Conservation (phyloP, 1,140 invertebrate species). For the Aphidius ervi region DNA sequence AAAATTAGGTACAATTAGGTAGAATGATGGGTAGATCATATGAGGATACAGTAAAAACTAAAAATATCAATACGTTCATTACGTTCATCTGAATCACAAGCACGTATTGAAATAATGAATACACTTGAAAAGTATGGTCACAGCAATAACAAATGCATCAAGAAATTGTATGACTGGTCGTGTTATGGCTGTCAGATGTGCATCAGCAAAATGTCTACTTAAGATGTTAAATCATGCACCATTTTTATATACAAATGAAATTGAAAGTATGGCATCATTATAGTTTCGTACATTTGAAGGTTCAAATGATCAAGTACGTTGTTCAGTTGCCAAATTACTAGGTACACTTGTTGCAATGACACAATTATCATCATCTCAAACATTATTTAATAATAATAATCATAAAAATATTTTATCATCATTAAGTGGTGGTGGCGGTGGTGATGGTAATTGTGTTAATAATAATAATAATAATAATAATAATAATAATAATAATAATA, state of each 20-base stretch:
- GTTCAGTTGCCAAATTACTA: constrained; percentile 85
- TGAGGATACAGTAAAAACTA: constrained; percentile 92
- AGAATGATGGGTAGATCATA: constrained; percentile 98
- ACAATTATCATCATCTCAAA: constrained; percentile 53
- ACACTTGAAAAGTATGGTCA: constrained; percentile 87
- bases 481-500: constrained; percentile 40
- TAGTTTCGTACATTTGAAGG: constrained; percentile 90
- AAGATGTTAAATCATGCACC: constrained; percentile 83
- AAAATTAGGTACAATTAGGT: constrained; percentile 80
- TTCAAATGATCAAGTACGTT: constrained; percentile 91
- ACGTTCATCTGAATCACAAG: constrained; percentile 94
- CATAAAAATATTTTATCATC: no score
- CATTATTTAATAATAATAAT: constrained; percentile 25
- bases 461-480: no score
- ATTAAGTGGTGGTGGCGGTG: constrained; percentile 19
- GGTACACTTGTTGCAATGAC: constrained; percentile 84
- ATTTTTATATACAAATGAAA: constrained; percentile 83
- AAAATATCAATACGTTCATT: constrained; percentile 87
- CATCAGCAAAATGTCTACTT: constrained; percentile 82
- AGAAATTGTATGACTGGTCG: constrained; percentile 82
- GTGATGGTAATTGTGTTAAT: no score
- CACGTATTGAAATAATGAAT: constrained; percentile 92
- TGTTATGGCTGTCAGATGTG: constrained; percentile 84
- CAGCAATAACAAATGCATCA: constrained; percentile 86
- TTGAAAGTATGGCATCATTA: constrained; percentile 83